Percentiles rank a stretch among this genome's conserved stretches.
phyloP scores from a whole-genome alignment of 2,888 invertebrate genomes.

The Rhingia rostrata region DNA sequence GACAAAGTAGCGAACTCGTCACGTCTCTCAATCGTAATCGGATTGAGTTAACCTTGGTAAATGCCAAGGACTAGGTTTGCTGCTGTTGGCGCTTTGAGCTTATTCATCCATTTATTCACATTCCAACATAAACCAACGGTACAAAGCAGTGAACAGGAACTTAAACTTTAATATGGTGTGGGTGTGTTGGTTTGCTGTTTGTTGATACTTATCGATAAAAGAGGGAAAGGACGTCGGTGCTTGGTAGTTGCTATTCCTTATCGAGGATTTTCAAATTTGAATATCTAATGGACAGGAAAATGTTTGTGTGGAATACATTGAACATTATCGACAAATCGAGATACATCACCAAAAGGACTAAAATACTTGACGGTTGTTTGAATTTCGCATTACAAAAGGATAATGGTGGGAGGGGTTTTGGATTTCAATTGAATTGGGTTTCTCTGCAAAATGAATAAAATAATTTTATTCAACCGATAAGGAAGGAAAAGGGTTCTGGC shows the following conservation, averaged over 20 bases:
- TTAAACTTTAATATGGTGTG: background rate
- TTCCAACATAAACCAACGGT: background rate
- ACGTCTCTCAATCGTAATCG: background rate
- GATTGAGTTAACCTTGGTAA: background rate
- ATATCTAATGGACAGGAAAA: conserved; percentile 3
- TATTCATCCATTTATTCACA: background rate
- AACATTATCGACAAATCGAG: background rate
- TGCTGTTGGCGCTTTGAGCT: background rate
- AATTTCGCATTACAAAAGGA: background rate
- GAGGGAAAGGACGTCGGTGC: background rate
- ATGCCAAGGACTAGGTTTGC: background rate
- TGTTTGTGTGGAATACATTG: background rate
- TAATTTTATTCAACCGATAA: background rate
- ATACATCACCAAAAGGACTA: background rate
- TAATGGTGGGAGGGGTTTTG: background rate
- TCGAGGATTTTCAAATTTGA: background rate
- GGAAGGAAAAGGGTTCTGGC: background rate
- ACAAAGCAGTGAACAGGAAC: background rate
- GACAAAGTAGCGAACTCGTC: background rate
- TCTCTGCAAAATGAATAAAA: background rate
- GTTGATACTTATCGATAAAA: background rate
- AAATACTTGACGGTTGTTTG: background rate
- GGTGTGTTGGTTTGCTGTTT: background rate
- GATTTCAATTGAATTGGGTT: background rate
- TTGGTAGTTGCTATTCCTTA: background rate